Conservation (phyloP, 2,113 vertebrate species). For the Ammodytes marinus region DNA sequence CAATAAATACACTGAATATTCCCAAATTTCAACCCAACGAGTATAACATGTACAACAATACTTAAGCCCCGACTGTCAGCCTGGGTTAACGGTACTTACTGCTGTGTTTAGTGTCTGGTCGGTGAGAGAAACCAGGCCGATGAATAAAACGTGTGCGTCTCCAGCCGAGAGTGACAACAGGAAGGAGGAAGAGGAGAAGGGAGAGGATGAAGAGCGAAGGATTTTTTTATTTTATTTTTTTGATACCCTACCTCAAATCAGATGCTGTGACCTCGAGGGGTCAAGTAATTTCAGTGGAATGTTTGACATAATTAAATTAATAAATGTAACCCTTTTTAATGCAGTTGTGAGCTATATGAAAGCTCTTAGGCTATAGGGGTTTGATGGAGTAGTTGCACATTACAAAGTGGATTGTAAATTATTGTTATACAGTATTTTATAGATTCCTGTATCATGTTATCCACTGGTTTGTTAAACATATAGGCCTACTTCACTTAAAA, state of each 20-base stretch:
- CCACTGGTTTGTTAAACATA: too few relatives aligned
- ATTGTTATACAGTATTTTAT: too few relatives aligned
- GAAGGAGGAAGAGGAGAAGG: constrained; percentile 45
- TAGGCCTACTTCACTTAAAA: too few relatives aligned
- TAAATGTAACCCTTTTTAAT: too few relatives aligned
- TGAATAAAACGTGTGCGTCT: constrained; percentile 57
- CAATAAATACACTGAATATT: neutral
- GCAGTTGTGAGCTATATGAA: too few relatives aligned
- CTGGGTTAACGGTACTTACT: constrained; percentile 65
- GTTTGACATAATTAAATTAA: neutral
- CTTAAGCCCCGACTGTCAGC: neutral
- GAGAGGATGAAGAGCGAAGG: constrained; percentile 17
- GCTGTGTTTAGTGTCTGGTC: constrained; percentile 15
- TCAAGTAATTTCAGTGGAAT: neutral
- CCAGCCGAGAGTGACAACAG: constrained; percentile 46
- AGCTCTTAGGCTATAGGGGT: too few relatives aligned
- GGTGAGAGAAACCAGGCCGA: constrained; percentile 38
- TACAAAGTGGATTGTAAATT: too few relatives aligned
- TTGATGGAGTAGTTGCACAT: too few relatives aligned
- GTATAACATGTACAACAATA: too few relatives aligned
- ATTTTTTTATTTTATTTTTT: constrained; percentile 10
- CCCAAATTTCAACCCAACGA: accelerated
- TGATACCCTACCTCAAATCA: neutral
- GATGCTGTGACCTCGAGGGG: neutral
- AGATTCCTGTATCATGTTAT: too few relatives aligned